Percentiles rank a stretch among this genome's conserved stretches.
These are phyloP conservation scores for Micromesistius poutassou DNA, from an alignment of 2,797 vertebrate species.

Conservation along the genomic window DNA sequence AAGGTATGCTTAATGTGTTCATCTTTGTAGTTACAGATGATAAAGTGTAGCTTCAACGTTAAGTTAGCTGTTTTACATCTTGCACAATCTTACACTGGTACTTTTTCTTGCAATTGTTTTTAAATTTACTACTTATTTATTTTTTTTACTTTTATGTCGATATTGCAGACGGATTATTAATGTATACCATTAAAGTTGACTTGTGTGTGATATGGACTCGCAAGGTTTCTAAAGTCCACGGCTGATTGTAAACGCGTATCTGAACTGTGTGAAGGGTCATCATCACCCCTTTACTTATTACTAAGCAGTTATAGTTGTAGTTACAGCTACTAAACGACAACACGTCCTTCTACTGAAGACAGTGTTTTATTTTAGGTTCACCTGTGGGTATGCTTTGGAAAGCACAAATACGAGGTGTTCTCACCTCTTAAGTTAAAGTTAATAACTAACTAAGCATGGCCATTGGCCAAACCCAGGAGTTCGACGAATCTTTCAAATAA, in stretches of 20 bases:
- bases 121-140: too few relatives aligned
- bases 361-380: background rate
- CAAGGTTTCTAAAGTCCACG: background rate
- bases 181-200: background rate
- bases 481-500: background rate
- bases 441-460: background rate
- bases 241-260: background rate
- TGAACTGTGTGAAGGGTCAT: background rate
- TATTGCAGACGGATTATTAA: background rate
- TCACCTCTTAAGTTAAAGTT: background rate
- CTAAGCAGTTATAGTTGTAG: too few relatives aligned
- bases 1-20: conserved; percentile 75
- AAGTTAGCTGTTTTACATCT: background rate
- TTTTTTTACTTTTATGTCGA: background rate
- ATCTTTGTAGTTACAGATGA: background rate
- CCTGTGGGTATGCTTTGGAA: background rate
- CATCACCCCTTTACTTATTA: too few relatives aligned
- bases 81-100: background rate
- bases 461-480: background rate
- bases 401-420: background rate
- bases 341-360: too few relatives aligned
- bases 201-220: background rate
- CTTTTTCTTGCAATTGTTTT: too few relatives aligned
- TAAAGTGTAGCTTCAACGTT: background rate
- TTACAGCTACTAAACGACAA: too few relatives aligned